phyloP scores from a whole-genome alignment of 2,888 invertebrate genomes.

The Gnatocerus cornutus region DNA sequence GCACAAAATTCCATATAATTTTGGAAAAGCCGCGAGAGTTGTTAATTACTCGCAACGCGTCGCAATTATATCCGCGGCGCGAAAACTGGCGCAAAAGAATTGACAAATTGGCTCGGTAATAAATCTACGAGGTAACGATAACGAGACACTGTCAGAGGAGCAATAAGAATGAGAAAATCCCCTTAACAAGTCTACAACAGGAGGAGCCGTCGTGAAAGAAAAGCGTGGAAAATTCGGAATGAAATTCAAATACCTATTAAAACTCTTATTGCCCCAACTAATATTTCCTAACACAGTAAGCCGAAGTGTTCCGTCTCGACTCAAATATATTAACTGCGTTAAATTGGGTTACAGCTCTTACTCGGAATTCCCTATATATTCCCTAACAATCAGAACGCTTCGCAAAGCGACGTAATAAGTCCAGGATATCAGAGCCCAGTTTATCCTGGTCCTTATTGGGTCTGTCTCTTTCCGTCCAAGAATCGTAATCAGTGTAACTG shows the following conservation, averaged over 20 bases:
- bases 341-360: conserved; percentile 53
- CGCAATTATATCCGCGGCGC: conserved; percentile 33
- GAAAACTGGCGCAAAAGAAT: conserved; percentile 42
- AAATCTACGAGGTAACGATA: conserved; percentile 59
- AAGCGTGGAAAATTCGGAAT: conserved; percentile 64
- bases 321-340: conserved; percentile 57
- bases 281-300: conserved; percentile 57
- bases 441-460: conserved; percentile 52
- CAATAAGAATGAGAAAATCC: conserved; percentile 57
- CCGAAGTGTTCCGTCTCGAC: conserved; percentile 42
- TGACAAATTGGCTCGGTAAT: conserved; percentile 56
- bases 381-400: conserved; percentile 58
- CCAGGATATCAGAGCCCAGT: conserved; percentile 57
- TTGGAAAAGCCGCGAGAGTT: conserved; percentile 25
- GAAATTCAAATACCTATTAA: conserved; percentile 66
- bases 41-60: conserved; percentile 19
- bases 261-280: conserved; percentile 57
- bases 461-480: conserved; percentile 43
- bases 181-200: conserved; percentile 55
- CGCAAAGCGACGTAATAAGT: conserved; percentile 58
- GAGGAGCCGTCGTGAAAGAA: conserved; percentile 60
- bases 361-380: conserved; percentile 53
- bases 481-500: conserved; percentile 50
- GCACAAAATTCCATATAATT: conserved; percentile 2
- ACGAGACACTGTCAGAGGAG: conserved; percentile 58